Conservation (phyloP, 2,113 vertebrate species). For the Crotalus helleri region DNA sequence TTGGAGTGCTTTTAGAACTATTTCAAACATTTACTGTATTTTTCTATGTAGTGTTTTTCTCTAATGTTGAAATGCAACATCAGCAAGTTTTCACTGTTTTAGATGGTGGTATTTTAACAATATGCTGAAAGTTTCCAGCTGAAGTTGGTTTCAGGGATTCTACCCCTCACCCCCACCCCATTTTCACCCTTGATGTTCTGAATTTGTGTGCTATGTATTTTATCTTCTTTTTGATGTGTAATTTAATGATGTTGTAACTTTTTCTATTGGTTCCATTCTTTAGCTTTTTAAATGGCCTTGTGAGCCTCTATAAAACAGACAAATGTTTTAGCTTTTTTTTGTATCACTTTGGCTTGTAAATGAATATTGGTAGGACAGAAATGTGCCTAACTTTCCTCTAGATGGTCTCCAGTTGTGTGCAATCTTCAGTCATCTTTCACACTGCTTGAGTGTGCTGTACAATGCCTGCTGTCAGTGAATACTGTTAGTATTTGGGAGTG, state of each 20-base stretch:
- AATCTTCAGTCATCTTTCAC: neutral
- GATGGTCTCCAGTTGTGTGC: neutral
- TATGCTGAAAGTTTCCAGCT: neutral
- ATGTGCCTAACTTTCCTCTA: neutral
- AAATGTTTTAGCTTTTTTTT: neutral
- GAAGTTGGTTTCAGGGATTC: neutral
- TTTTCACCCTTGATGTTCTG: neutral
- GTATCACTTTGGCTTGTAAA: slow-evolving; percentile 7
- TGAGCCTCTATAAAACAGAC: slow-evolving; percentile 7
- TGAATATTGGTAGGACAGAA: neutral
- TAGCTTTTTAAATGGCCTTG: neutral
- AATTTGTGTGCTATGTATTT: neutral
- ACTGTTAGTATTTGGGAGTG: neutral
- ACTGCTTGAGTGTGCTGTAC: neutral
- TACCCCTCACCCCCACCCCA: accelerated
- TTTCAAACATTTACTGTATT: neutral
- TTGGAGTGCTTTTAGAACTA: neutral
- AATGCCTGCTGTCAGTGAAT: neutral
- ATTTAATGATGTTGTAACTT: neutral
- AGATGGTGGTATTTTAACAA: neutral
- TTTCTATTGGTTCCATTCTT: slow-evolving; percentile 21
- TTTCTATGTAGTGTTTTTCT: neutral
- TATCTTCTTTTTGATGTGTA: neutral
- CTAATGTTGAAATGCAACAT: neutral
- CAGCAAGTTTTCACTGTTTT: neutral